These are phyloP conservation scores for Sebastes paucispinis DNA, from an alignment of 2,797 vertebrate species.

Conservation along the genomic window DNA sequence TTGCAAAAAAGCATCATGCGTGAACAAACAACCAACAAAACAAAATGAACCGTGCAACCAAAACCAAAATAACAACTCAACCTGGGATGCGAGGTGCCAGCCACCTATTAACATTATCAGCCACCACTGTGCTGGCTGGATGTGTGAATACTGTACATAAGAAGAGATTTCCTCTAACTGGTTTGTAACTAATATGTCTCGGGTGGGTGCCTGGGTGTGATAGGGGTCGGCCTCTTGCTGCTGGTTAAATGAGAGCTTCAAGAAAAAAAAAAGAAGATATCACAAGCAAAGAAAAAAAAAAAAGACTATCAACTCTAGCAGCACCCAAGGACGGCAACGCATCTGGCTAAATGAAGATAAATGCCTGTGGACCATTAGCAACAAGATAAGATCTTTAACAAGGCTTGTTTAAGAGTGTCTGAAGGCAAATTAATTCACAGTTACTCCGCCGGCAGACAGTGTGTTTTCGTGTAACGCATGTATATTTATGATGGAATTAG, in stretches of 20 bases:
- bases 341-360: slow-evolving; percentile 84
- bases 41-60: slow-evolving; percentile 24
- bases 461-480: slow-evolving; percentile 83
- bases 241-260: slow-evolving; percentile 65
- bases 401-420: slow-evolving; percentile 86
- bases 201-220: slow-evolving; percentile 57
- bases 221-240: slow-evolving; percentile 55
- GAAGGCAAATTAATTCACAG: slow-evolving; percentile 88
- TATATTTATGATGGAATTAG: slow-evolving; percentile 89
- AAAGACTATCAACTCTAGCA: slow-evolving; percentile 64
- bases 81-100: background rate
- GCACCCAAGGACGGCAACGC: slow-evolving; percentile 75
- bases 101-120: slow-evolving; percentile 16
- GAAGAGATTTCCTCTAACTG: slow-evolving; percentile 50
- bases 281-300: slow-evolving; percentile 50
- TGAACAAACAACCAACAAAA: slow-evolving; percentile 41
- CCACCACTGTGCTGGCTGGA: slow-evolving; percentile 5
- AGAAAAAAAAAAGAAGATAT: slow-evolving; percentile 43
- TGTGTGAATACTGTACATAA: slow-evolving; percentile 33
- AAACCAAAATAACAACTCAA: slow-evolving; percentile 32
- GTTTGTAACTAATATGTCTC: slow-evolving; percentile 65
- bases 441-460: slow-evolving; percentile 79
- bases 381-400: slow-evolving; percentile 87
- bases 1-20: slow-evolving; percentile 28
- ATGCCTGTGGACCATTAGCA: slow-evolving; percentile 86